Percentiles rank a stretch among this genome's conserved stretches.
Evolutionary conservation across 2,797 vertebrate species (phyloP).

Genomic region (Gymnoscopelus braueri): DNA sequence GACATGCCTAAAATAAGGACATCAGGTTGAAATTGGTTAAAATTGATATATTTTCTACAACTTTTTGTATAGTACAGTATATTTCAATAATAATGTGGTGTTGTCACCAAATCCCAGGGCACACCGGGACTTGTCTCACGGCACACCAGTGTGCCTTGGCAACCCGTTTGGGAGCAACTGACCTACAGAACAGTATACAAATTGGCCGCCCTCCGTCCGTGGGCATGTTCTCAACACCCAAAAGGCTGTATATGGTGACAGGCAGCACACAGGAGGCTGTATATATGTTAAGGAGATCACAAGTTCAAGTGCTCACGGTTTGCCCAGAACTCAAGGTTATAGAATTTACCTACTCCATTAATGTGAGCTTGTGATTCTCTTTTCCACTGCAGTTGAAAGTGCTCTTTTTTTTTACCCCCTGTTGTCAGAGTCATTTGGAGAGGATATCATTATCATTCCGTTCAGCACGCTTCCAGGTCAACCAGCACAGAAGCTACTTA

Average conservation of each 20-base stretch:
- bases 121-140: too few species aligned
- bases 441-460: conserved; percentile 42
- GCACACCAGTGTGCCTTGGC: too few species aligned
- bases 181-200: too few species aligned
- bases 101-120: too few species aligned
- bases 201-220: conserved; percentile 54
- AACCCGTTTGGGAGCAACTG: too few species aligned
- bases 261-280: conserved; percentile 27
- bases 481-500: not conserved
- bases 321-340: conserved; percentile 58
- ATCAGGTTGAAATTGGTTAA: too few species aligned
- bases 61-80: too few species aligned
- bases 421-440: conserved; percentile 21
- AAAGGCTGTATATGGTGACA: conserved; percentile 48
- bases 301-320: conserved; percentile 46
- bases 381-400: conserved; percentile 28
- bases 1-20: too few species aligned
- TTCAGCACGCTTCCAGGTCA: conserved; percentile 17
- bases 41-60: too few species aligned
- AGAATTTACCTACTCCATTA: conserved; percentile 36
- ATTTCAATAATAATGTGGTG: too few species aligned
- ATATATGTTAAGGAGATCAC: conserved; percentile 26
- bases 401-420: conserved; percentile 23
- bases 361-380: conserved; percentile 28
- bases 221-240: conserved; percentile 59